A percentile compares a stretch with the other conserved stretches of the same genome.
Conservation (phyloP, 2,797 vertebrate genomes). For the Phalloptychus januarius region DNA sequence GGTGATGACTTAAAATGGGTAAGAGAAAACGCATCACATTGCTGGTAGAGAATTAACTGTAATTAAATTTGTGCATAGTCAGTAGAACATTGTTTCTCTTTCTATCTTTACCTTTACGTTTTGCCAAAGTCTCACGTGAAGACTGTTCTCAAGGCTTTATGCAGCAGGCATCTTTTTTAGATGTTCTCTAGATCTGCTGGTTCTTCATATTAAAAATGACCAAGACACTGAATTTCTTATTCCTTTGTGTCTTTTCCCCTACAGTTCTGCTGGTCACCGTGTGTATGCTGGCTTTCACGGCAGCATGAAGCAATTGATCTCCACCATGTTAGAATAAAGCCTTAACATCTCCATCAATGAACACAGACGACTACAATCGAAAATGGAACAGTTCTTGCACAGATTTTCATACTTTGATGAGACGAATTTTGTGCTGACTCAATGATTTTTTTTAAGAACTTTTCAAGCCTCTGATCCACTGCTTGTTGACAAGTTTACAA, state of each 20-base stretch:
- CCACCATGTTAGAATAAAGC: neutral
- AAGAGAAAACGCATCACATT: too few species aligned
- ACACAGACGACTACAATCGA: neutral
- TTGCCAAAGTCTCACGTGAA: too few species aligned
- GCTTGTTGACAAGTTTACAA: neutral
- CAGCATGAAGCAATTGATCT: constrained; percentile 28
- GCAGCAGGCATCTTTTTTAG: fast-evolving
- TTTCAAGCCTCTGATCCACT: neutral
- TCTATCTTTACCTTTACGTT: too few species aligned
- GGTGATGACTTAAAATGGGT: too few species aligned
- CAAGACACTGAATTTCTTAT: too few species aligned
- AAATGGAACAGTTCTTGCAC: neutral
- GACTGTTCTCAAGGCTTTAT: neutral
- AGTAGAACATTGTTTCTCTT: too few species aligned
- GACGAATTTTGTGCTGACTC: neutral
- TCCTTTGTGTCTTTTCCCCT: neutral
- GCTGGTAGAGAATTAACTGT: too few species aligned
- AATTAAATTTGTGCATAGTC: too few species aligned
- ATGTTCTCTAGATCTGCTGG: neutral
- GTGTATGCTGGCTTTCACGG: constrained; percentile 27
- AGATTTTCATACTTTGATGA: neutral
- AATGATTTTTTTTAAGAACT: neutral
- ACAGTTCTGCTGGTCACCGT: constrained; percentile 48
- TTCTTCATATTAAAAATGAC: neutral
- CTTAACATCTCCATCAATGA: neutral